phyloP scores from a whole-genome alignment of 2,888 invertebrate genomes.

The Lypha dubia region DNA sequence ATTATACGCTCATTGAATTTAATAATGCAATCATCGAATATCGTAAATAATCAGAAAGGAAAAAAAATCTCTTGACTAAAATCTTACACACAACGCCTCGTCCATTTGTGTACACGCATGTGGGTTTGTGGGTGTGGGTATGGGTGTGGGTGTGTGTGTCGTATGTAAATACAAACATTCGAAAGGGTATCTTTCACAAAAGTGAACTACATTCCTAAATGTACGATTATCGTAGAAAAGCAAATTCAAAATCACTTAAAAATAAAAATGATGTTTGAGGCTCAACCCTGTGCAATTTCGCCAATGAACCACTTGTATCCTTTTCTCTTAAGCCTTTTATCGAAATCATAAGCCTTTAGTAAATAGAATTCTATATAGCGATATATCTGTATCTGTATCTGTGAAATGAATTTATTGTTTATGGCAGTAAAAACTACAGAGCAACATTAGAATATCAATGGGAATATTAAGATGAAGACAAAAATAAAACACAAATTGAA shows the following conservation, averaged over 20 bases:
- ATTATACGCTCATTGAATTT: conserved; percentile 65
- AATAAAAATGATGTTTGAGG: neutral
- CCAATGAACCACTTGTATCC: conserved; percentile 45
- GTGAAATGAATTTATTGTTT: conserved; percentile 57
- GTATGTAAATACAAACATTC: neutral
- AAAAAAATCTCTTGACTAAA: neutral
- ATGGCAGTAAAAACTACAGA: conserved; percentile 29
- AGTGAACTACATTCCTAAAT: neutral
- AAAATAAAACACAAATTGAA: conserved; percentile 30
- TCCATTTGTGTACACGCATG: neutral
- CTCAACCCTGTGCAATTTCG: neutral
- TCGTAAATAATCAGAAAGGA: conserved; percentile 6
- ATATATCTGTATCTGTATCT: conserved; percentile 28
- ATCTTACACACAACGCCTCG: neutral
- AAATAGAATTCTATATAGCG: conserved; percentile 2
- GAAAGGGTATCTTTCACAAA: neutral
- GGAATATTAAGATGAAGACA: neutral
- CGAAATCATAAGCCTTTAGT: conserved; percentile 14
- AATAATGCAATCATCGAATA: conserved; percentile 54
- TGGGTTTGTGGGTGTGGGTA: no score
- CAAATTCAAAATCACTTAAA: neutral
- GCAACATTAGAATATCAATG: neutral
- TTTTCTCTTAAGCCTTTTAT: conserved; percentile 36
- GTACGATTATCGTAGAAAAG: neutral
- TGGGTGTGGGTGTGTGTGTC: neutral